Evolutionary conservation across 2,113 vertebrate species (phyloP).

Genomic region (Alces alces): DNA sequence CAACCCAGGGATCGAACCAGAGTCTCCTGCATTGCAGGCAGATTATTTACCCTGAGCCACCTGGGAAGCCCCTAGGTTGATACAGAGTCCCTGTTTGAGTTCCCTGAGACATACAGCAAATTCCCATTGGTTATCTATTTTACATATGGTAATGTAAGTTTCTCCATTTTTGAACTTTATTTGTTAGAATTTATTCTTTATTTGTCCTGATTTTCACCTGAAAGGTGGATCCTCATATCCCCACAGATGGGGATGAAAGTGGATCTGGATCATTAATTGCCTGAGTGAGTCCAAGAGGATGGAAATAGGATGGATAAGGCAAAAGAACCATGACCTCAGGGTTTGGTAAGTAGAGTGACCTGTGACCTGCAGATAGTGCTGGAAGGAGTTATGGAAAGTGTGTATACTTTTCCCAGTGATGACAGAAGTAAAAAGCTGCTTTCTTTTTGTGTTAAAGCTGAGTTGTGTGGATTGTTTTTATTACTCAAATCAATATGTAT

Average conservation of each 20-base stretch:
- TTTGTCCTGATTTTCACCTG: not conserved
- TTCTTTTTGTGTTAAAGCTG: not conserved
- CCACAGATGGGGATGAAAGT: not conserved
- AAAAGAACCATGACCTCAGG: not conserved
- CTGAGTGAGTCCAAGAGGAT: not conserved
- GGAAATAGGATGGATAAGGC: not conserved
- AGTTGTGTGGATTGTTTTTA: not conserved
- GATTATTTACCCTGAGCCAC: not conserved
- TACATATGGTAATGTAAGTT: not conserved
- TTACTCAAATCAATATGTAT: not conserved
- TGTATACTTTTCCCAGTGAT: not conserved
- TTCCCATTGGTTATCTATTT: not conserved
- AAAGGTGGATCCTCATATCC: not conserved
- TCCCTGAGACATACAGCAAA: not conserved
- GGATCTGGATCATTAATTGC: not conserved
- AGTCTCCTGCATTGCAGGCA: not conserved
- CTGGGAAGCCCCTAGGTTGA: not conserved
- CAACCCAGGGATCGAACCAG: not conserved
- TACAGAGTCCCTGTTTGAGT: not conserved
- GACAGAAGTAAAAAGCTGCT: not conserved
- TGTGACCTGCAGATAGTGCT: not conserved
- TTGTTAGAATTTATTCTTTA: not conserved
- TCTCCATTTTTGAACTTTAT: not conserved
- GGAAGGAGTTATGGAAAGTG: not conserved
- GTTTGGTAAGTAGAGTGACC: not conserved